Conservation (phyloP, 2,113 vertebrate species). For the Catagonus wagneri region DNA sequence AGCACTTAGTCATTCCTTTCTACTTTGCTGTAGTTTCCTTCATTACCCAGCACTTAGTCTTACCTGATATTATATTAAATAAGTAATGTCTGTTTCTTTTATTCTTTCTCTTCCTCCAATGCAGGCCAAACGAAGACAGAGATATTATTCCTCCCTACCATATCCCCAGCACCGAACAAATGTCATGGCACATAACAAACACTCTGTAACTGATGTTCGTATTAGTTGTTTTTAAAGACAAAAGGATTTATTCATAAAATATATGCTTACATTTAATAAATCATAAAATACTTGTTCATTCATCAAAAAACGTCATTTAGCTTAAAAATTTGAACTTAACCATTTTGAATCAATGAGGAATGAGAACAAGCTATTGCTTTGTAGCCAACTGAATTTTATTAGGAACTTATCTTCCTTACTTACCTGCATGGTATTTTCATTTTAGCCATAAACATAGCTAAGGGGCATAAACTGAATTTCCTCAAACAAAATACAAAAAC, state of each 20-base stretch:
- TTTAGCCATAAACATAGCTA: not conserved
- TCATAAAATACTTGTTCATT: not conserved
- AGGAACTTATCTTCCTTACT: not conserved
- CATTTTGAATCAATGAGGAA: not conserved
- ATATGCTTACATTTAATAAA: not conserved
- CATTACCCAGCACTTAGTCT: not conserved
- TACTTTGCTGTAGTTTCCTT: not conserved
- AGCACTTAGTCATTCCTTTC: not conserved
- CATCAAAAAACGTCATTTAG: not conserved
- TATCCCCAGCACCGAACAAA: not conserved
- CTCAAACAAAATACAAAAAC: not conserved
- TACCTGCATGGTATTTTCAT: not conserved
- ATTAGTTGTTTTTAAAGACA: not conserved
- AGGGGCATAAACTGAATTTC: not conserved
- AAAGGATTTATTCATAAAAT: not conserved
- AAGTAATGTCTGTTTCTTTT: not conserved
- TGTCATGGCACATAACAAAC: not conserved
- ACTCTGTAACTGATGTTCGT: not conserved
- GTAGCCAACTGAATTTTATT: not conserved
- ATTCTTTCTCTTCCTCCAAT: not conserved
- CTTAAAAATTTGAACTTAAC: not conserved
- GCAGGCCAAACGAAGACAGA: not conserved
- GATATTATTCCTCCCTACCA: not conserved
- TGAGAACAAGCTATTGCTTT: not conserved
- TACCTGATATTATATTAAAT: not conserved